Conservation (phyloP, 2,797 vertebrate genomes). For the Chanos chanos region DNA sequence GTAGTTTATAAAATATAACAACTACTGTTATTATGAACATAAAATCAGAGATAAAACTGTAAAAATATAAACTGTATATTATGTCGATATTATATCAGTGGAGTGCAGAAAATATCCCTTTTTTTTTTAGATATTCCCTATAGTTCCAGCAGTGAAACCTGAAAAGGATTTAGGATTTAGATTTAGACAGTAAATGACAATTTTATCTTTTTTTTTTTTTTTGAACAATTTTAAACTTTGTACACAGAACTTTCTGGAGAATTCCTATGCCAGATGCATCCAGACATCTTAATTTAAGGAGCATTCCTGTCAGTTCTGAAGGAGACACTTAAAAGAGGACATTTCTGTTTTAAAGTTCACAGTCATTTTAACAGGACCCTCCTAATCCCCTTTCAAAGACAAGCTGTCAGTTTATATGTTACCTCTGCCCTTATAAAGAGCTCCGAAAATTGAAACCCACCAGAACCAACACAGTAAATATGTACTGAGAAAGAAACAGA, state of each 20-base stretch:
- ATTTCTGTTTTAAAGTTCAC: slow-evolving; percentile 43
- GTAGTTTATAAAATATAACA: too few relatives aligned
- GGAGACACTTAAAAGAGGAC: not conserved
- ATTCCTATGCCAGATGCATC: too few relatives aligned
- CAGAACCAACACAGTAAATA: slow-evolving; percentile 30
- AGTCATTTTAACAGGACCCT: slow-evolving; percentile 34
- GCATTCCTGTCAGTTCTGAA: not conserved
- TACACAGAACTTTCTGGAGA: too few relatives aligned
- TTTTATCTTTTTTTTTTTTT: not conserved
- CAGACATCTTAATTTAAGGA: not conserved
- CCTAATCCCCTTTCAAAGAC: slow-evolving; percentile 38
- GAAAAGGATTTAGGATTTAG: not conserved
- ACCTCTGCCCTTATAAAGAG: slow-evolving; percentile 40
- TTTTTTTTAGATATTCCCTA: not conserved
- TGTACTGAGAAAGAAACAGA: slow-evolving; percentile 24
- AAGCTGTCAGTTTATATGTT: slow-evolving; percentile 30
- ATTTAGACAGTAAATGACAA: not conserved
- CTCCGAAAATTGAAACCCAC: slow-evolving; percentile 30
- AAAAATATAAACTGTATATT: too few relatives aligned
- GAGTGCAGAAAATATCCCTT: too few relatives aligned
- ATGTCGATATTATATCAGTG: too few relatives aligned
- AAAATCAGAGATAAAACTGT: too few relatives aligned
- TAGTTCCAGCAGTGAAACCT: not conserved
- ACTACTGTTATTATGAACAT: too few relatives aligned
- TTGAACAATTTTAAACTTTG: too few relatives aligned